Evolutionary conservation across 2,888 invertebrate genomes (phyloP).

Genomic region (Epirrhoe alternata): DNA sequence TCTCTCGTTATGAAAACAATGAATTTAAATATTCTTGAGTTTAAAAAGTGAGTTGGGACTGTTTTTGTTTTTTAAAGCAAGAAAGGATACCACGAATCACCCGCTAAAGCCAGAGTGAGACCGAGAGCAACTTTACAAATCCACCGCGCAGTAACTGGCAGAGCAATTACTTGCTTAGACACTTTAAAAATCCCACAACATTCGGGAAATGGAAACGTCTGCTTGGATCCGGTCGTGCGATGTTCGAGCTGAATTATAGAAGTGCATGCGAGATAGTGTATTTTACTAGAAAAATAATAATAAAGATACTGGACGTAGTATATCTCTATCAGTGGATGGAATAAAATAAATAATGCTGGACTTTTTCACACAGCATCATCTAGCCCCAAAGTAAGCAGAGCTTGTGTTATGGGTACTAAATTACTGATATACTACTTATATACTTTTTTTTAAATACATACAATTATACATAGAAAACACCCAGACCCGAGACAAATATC

Average conservation of each 20-base stretch:
- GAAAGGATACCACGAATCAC: neutral
- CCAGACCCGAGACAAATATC: too few species aligned
- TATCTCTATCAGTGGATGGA: too few species aligned
- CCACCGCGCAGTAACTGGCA: slow-evolving; percentile 73
- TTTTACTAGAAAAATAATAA: neutral
- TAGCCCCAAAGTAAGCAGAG: too few species aligned
- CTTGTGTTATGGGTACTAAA: too few species aligned
- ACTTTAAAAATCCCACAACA: slow-evolving; percentile 76
- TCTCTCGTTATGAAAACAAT: too few species aligned
- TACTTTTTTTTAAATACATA: too few species aligned
- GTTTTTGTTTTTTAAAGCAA: neutral
- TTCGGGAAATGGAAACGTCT: slow-evolving; percentile 76
- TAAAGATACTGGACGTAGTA: neutral
- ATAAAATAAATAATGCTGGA: too few species aligned
- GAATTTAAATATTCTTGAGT: too few species aligned
- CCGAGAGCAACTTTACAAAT: slow-evolving; percentile 60
- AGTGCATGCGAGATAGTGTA: slow-evolving; percentile 12
- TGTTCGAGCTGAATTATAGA: slow-evolving; percentile 27
- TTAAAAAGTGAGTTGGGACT: neutral
- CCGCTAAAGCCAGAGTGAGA: slow-evolving; percentile 16
- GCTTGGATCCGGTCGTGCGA: slow-evolving; percentile 35
- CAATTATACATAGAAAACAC: too few species aligned
- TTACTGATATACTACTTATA: too few species aligned
- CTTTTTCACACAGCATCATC: too few species aligned
- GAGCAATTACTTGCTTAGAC: slow-evolving; percentile 81